A percentile compares a stretch with the other conserved stretches of the same genome.
phyloP scores from a whole-genome alignment of 2,113 vertebrate genomes.

The Hylia prasina region DNA sequence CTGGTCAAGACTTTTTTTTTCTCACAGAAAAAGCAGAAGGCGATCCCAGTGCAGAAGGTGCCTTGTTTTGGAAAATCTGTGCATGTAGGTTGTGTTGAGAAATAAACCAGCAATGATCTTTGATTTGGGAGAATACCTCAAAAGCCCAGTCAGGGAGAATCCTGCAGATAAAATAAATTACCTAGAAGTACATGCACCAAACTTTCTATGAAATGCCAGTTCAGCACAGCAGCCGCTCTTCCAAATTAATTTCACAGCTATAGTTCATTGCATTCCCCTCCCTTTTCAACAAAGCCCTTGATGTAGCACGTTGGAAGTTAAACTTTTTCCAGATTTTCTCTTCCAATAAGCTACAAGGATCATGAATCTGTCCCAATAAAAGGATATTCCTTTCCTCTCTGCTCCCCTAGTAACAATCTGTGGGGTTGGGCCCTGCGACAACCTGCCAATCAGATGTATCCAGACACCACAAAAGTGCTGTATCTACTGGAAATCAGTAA shows the following conservation, averaged over 20 bases:
- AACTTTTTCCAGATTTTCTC: neutral
- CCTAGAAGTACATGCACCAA: neutral
- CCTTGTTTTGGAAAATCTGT: neutral
- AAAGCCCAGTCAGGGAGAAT: neutral
- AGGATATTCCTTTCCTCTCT: neutral
- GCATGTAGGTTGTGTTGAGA: neutral
- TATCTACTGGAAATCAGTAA: neutral
- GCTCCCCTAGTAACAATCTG: neutral
- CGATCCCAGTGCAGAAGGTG: neutral
- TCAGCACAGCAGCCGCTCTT: neutral
- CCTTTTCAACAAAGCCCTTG: neutral
- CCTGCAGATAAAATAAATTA: constrained; percentile 3
- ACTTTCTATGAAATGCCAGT: neutral
- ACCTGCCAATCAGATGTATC: neutral
- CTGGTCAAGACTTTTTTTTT: neutral
- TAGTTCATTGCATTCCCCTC: neutral
- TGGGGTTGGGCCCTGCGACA: neutral
- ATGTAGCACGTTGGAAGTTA: neutral
- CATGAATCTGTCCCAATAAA: neutral
- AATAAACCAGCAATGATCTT: neutral
- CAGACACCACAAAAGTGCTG: neutral
- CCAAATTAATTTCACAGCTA: constrained; percentile 21
- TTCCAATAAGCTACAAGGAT: neutral
- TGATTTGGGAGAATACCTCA: neutral
- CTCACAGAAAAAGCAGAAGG: neutral